A percentile compares a stretch with the other conserved stretches of the same genome.
phyloP scores from a whole-genome alignment of 2,113 vertebrate genomes.

The Erythrolamprus reginae region DNA sequence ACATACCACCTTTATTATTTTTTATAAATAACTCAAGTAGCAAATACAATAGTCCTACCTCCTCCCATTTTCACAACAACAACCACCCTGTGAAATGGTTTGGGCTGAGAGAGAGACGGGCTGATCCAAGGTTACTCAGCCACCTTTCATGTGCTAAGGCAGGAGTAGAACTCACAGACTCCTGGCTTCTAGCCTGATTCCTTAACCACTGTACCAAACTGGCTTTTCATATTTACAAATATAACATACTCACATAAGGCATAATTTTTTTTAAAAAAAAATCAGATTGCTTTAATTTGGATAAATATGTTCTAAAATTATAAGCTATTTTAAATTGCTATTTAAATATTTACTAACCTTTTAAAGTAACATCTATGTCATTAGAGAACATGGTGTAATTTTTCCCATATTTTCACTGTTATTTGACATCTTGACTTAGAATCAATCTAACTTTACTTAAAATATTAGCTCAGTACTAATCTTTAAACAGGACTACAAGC shows the following conservation, averaged over 20 bases:
- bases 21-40: neutral
- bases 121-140: neutral
- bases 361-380: constrained; percentile 21
- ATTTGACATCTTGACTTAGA: constrained; percentile 40
- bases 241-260: neutral
- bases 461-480: neutral
- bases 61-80: neutral
- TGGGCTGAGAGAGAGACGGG: neutral
- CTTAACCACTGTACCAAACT: neutral
- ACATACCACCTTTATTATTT: neutral
- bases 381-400: constrained; percentile 25
- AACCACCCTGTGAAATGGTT: neutral
- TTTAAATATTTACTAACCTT: neutral
- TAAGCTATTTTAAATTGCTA: neutral
- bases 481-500: neutral
- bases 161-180: neutral
- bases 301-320: rapidly evolving
- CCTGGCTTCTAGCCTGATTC: neutral
- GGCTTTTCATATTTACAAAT: neutral
- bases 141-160: neutral
- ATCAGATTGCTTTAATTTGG: rapidly evolving
- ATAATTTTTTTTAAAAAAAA: neutral
- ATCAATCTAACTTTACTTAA: constrained; percentile 43
- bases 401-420: constrained; percentile 34
- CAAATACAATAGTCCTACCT: neutral